phyloP scores from a whole-genome alignment of 2,113 vertebrate genomes.

The Python bivittatus region DNA sequence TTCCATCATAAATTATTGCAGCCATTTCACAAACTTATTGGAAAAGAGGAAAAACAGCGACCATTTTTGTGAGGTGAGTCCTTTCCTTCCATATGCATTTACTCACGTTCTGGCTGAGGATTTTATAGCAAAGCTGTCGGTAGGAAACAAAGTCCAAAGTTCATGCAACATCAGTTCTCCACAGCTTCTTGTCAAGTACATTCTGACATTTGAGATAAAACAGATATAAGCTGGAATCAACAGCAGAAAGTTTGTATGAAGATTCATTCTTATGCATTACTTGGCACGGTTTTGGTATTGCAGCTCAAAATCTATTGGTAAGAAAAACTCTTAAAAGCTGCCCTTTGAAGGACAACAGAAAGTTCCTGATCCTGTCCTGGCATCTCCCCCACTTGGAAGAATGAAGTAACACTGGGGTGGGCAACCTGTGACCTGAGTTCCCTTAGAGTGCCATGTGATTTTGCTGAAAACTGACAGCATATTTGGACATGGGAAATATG shows the following conservation, averaged over 20 bases:
- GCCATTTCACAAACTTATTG: constrained; percentile 53
- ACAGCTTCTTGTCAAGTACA: accelerated
- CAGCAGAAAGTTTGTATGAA: accelerated
- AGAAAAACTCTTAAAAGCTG: accelerated
- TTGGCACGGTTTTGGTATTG: neutral
- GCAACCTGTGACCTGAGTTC: neutral
- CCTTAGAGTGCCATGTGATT: neutral
- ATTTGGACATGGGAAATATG: neutral
- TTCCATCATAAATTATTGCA: constrained; percentile 59
- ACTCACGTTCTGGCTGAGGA: neutral
- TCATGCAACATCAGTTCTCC: constrained; percentile 41
- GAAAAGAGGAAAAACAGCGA: constrained; percentile 34
- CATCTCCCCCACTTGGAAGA: neutral
- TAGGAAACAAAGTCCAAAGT: constrained; percentile 5
- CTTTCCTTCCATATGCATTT: neutral
- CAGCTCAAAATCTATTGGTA: neutral
- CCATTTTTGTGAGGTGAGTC: neutral
- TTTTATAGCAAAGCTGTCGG: neutral
- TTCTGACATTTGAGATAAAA: neutral
- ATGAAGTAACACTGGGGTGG: neutral
- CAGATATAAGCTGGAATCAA: neutral
- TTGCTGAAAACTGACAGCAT: neutral
- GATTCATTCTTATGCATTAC: neutral
- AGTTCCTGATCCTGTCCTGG: neutral
- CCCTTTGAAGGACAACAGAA: neutral